A percentile compares a stretch with the other conserved stretches of the same genome.
phyloP scores from a whole-genome alignment of 92 coral and sea anemone genomes.

The Actinostola sp. region DNA sequence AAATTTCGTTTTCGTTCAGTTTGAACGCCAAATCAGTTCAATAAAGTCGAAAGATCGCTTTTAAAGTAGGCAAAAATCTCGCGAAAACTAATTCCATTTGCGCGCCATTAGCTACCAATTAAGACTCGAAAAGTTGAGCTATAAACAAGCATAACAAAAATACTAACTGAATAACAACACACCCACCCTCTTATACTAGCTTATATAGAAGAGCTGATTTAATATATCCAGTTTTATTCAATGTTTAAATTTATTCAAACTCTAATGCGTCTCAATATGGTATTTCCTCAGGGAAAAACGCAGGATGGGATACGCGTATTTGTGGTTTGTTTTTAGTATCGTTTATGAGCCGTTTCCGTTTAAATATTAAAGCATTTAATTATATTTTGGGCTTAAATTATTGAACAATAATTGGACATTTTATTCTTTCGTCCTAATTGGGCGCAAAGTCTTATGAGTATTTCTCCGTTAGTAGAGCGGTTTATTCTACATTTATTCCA shows the following conservation, averaged over 20 bases:
- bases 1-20: too few relatives aligned
- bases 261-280: slow-evolving; percentile 2
- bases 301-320: neutral
- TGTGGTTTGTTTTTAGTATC: neutral
- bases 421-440: too few relatives aligned
- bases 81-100: too few relatives aligned
- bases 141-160: slow-evolving; percentile 4
- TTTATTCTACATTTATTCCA: too few relatives aligned
- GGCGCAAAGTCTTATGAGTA: too few relatives aligned
- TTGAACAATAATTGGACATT: neutral
- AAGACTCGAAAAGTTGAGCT: neutral
- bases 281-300: slow-evolving; percentile 20
- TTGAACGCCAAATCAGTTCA: too few relatives aligned
- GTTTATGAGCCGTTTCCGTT: neutral
- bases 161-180: slow-evolving; percentile 3
- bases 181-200: neutral
- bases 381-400: neutral
- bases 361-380: slow-evolving; percentile 4
- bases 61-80: too few relatives aligned
- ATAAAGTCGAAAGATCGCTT: too few relatives aligned
- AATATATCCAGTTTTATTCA: neutral
- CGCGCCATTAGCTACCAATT: neutral
- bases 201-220: neutral
- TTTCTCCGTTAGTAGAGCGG: too few relatives aligned
- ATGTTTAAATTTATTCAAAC: neutral